Evolutionary conservation across 2,113 vertebrate species (phyloP).

Genomic region (Triplophysa siluroides): DNA sequence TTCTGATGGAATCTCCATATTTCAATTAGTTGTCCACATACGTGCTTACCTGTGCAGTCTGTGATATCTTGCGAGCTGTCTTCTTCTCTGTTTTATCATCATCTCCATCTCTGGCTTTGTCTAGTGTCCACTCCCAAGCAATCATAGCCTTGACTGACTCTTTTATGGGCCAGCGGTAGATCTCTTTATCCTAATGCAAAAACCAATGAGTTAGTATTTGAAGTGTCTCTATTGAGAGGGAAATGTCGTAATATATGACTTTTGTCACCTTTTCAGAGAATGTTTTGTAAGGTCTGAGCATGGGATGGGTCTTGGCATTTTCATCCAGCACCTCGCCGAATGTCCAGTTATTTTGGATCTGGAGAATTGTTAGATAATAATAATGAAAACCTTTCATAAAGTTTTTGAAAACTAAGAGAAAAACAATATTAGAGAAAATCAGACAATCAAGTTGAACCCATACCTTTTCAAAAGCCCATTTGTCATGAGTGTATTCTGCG

Average conservation of each 20-base stretch:
- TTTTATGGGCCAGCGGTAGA: constrained; percentile 95
- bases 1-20: not conserved
- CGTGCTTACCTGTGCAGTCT: constrained; percentile 82
- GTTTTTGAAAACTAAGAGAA: not conserved
- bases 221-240: not conserved
- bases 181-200: constrained; percentile 86
- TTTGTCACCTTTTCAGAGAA: constrained; percentile 89
- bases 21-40: not conserved
- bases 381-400: not conserved
- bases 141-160: constrained; percentile 94
- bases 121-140: constrained; percentile 92
- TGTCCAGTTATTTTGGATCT: constrained; percentile 95
- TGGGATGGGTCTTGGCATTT: constrained; percentile 87
- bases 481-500: constrained; percentile 91
- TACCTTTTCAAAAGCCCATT: constrained; percentile 94
- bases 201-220: not conserved
- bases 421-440: not conserved
- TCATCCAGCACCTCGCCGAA: constrained; percentile 88
- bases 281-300: constrained; percentile 93
- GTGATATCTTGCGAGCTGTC: constrained; percentile 89
- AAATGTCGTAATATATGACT: not conserved
- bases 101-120: constrained; percentile 87
- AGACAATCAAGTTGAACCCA: not conserved
- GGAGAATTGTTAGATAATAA: constrained; percentile 34
- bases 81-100: constrained; percentile 89